Base-by-base conservation (phyloP, 2,113 vertebrate species). In the Corythaeola cristata region DNA sequence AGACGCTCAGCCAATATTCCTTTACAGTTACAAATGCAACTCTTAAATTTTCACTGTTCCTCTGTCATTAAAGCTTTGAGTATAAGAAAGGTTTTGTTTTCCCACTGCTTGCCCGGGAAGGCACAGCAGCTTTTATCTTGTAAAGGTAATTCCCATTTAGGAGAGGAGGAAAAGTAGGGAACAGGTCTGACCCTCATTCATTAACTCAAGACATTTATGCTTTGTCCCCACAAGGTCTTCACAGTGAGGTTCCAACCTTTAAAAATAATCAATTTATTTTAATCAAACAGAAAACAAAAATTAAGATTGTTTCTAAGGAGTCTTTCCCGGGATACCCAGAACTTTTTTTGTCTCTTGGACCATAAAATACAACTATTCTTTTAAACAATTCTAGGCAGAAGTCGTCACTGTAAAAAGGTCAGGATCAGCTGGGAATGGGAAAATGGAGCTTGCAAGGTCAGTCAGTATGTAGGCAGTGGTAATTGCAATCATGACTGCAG, bases 141-240 rank as follows among this genome's bases (percentile, higher is more conserved):
- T n/a, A 52, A 47, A 79, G 41, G 37, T 3, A 79, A 18, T 5
- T 83, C 21, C 53, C 15, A 8, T 26, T 72, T 37, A n/a, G n/a
- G 60, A 77, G 75, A 72, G 18, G 15, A 66, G 15, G 19, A 66
- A 72, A 59, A 81, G 33, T 1, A 56, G 13, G 24, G 11, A 60
- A 41, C 6, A 73, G 24, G 21, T 8, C 44, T 52, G 37, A 75
- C 15, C 3, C 17, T 28, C 2, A 1, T 23, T 76, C 0, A 0
- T 56, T 79, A 69, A 59, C 27, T 64, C 30, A 3, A 26, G 9
- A 30, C 14, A 41, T 59, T 47, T 59, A 47, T 0, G 0, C 21
- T 47, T 47, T 77, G 18, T 44, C 6, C 15, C 9, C 11, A 33
- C 12, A 32, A 35, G 21, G 35, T 49, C 27, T 52, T 67, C 11